These are phyloP conservation scores for Cheilosia vulpina DNA, from an alignment of 2,888 invertebrate genomes.

Conservation along the genomic window DNA sequence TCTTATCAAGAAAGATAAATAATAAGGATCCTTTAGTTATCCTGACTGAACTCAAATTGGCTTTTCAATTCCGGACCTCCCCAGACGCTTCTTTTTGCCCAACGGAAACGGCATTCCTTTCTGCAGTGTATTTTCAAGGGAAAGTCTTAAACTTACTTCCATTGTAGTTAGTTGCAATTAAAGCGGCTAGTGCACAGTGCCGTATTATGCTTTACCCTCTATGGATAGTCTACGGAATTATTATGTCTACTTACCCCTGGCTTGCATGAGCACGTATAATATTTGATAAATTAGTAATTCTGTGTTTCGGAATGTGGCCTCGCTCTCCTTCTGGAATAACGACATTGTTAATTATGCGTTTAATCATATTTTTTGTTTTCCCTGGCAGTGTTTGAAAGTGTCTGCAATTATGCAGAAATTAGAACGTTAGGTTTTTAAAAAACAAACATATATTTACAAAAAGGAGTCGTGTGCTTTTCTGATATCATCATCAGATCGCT, in stretches of 20 bases:
- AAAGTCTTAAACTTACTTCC: no score
- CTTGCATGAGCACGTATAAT: conserved; percentile 44
- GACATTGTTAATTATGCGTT: conserved; percentile 2
- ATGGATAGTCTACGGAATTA: no score
- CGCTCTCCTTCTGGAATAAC: conserved; percentile 4
- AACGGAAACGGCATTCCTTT: no score
- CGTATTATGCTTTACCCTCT: no score
- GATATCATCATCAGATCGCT: background rate
- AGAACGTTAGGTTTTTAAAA: background rate
- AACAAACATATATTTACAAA: conserved; percentile 28
- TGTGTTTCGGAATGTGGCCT: conserved; percentile 19
- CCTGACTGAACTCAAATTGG: no score
- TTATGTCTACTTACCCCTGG: conserved; percentile 30
- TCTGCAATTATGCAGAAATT: background rate
- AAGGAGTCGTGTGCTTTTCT: conserved; percentile 22
- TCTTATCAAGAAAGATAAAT: background rate
- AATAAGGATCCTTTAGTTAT: no score
- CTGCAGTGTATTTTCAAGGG: no score
- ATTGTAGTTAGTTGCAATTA: no score
- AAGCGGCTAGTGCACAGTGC: no score
- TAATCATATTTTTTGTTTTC: conserved; percentile 11
- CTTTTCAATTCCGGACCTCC: no score
- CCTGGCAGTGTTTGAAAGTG: conserved; percentile 18
- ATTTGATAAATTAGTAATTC: conserved; percentile 31
- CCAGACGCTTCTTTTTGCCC: no score